Conservation (phyloP, 2,113 vertebrate species). For the Eclectus roratus region DNA sequence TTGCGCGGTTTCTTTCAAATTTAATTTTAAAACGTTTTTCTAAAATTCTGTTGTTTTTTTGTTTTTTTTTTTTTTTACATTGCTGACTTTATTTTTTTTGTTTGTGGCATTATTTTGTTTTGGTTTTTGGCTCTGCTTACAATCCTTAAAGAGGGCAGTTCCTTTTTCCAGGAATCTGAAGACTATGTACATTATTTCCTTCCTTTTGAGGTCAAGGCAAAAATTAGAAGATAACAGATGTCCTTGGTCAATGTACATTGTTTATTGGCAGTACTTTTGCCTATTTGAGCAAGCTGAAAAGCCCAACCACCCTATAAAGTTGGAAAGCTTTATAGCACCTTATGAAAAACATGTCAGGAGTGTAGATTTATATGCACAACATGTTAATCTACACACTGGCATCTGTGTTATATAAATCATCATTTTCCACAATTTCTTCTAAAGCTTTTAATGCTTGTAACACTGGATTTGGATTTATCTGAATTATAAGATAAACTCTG, state of each 20-base stretch:
- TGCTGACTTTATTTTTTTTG: not conserved
- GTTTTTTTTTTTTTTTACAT: not conserved
- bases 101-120: not conserved
- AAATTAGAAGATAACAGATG: not conserved
- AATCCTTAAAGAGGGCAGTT: not conserved
- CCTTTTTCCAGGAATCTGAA: not conserved
- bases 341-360: conserved; percentile 30
- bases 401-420: not conserved
- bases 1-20: not conserved
- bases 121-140: not conserved
- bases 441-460: conserved; percentile 15
- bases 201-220: not conserved
- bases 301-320: not conserved
- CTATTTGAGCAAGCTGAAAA: not conserved
- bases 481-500: not conserved
- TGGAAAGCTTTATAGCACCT: conserved; percentile 23
- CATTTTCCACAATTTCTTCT: conserved; percentile 4
- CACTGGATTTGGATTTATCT: conserved; percentile 17
- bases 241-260: rapidly evolving
- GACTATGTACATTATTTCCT: not conserved
- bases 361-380: not conserved
- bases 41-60: not conserved
- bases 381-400: conserved; percentile 15
- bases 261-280: not conserved
- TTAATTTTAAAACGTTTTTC: not conserved